These are phyloP conservation scores for Perizoma flavofasciatum DNA, from an alignment of 2,888 invertebrate species.

Conservation along the genomic window DNA sequence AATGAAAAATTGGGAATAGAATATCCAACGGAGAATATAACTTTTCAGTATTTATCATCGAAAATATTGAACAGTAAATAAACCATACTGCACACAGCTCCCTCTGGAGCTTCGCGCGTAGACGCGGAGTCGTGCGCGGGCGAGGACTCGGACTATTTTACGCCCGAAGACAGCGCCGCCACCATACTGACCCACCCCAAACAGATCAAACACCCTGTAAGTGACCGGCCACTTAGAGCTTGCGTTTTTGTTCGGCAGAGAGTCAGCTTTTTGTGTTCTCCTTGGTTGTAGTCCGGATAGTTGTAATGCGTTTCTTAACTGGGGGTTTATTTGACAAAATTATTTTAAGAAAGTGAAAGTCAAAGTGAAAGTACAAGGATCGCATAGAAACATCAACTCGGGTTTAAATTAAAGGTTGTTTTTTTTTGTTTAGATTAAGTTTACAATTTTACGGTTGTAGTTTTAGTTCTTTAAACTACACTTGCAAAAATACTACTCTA, in stretches of 20 bases:
- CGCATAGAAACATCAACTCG: too few species aligned
- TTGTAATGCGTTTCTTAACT: too few species aligned
- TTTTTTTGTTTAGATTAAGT: background rate
- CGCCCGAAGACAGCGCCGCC: conserved; percentile 89
- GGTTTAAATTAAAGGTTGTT: too few species aligned
- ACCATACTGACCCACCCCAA: conserved; percentile 86
- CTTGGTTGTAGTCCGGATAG: background rate
- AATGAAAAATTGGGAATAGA: too few species aligned
- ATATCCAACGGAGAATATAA: too few species aligned
- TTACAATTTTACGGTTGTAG: background rate
- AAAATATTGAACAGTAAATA: too few species aligned
- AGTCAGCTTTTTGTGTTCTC: conserved; percentile 14
- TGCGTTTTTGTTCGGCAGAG: conserved; percentile 17
- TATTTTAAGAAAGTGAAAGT: too few species aligned
- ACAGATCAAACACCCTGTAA: conserved; percentile 60
- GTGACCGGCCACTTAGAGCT: conserved; percentile 40
- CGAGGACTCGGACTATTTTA: conserved; percentile 91
- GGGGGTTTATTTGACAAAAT: too few species aligned
- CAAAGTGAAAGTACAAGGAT: too few species aligned
- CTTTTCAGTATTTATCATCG: too few species aligned
- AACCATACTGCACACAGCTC: conserved; percentile 13
- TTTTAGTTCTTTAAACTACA: background rate
- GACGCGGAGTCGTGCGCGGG: conserved; percentile 79
- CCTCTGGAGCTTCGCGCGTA: conserved; percentile 46
- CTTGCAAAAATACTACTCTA: too few species aligned